Evolutionary conservation across 2,113 vertebrate species (phyloP).

Genomic region (Xiphophorus maculatus): DNA sequence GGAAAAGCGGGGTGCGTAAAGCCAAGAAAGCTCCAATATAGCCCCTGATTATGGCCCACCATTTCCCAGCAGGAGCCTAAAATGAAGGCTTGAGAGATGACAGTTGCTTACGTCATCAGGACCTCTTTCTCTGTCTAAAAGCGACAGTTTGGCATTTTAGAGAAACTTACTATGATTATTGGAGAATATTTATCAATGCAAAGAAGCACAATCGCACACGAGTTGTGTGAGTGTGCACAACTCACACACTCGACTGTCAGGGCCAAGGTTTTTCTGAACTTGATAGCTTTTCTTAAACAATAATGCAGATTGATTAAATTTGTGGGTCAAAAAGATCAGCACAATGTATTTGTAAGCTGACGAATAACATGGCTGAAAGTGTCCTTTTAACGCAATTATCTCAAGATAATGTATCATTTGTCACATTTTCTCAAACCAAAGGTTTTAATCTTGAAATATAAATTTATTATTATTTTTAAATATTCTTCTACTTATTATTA

Average conservation of each 20-base stretch:
- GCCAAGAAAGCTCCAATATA: slow-evolving; percentile 50
- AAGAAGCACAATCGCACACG: not conserved
- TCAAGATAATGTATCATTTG: not conserved
- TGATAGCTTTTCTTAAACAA: not conserved
- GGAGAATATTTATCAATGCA: not conserved
- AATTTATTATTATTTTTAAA: too few species aligned
- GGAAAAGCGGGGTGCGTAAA: slow-evolving; percentile 25
- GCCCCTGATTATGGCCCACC: slow-evolving; percentile 35
- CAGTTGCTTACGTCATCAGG: slow-evolving; percentile 11
- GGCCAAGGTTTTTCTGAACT: too few species aligned
- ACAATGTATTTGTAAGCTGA: not conserved
- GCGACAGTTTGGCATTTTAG: slow-evolving; percentile 6
- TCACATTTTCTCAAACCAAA: too few species aligned
- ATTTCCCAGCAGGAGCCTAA: slow-evolving; percentile 33
- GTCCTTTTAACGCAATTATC: not conserved
- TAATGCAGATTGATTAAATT: not conserved
- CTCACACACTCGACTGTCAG: too few species aligned
- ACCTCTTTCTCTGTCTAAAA: slow-evolving; percentile 15
- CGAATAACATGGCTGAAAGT: not conserved
- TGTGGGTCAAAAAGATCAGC: not conserved
- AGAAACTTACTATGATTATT: slow-evolving; percentile 20
- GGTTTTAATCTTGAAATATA: too few species aligned
- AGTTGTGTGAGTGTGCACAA: too few species aligned
- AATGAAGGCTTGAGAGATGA: slow-evolving; percentile 26
- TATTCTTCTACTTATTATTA: too few species aligned